Evolutionary conservation across 2,113 vertebrate species (phyloP).

Genomic region (Poicephalus gulielmi): DNA sequence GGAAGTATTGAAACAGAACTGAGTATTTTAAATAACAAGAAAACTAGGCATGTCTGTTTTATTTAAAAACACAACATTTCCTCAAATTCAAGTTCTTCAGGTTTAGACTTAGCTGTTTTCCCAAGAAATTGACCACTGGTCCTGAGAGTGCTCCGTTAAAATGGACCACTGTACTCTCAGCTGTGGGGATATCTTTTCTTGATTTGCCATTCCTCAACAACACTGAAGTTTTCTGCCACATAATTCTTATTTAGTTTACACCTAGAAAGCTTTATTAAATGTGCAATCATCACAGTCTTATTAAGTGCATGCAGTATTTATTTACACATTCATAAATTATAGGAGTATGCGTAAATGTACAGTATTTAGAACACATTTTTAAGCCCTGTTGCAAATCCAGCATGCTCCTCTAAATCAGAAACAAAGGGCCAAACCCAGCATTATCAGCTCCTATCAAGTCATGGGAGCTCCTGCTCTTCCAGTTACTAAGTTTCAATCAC

Average conservation of each 20-base stretch:
- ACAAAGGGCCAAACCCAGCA: not conserved
- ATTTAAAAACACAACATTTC: not conserved
- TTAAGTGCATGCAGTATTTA: not conserved
- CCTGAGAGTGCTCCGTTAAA: not conserved
- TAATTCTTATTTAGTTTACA: not conserved
- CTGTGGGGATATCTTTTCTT: not conserved
- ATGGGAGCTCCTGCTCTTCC: not conserved
- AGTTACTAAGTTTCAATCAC: not conserved
- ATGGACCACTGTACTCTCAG: not conserved
- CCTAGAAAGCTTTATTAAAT: not conserved
- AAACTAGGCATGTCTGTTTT: not conserved
- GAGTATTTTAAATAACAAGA: not conserved
- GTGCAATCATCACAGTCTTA: not conserved
- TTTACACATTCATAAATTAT: not conserved
- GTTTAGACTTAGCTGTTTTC: not conserved
- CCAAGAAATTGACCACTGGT: not conserved
- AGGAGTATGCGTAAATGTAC: fast-evolving
- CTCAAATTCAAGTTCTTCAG: not conserved
- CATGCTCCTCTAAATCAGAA: not conserved
- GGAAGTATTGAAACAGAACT: not conserved
- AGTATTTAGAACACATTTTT: not conserved
- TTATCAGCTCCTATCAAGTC: not conserved
- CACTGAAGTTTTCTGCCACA: not conserved
- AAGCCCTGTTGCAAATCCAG: not conserved
- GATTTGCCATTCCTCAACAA: not conserved